These are phyloP conservation scores for Gadopsis marmoratus DNA, from an alignment of 2,797 vertebrate species.

Conservation along the genomic window DNA sequence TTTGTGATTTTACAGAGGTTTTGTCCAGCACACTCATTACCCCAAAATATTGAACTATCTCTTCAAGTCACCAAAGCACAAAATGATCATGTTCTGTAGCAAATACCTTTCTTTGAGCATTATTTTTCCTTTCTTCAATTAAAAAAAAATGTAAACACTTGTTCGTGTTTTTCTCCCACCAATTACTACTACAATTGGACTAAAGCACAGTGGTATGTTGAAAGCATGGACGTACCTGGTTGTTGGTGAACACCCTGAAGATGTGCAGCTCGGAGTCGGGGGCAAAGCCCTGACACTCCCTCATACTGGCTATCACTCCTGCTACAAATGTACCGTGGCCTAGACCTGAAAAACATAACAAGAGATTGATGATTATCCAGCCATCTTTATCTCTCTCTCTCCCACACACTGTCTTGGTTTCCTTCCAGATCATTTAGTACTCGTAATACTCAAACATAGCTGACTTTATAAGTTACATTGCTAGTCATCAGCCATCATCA, in stretches of 20 bases:
- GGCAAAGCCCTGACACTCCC: conserved; percentile 98
- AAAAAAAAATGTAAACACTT: too few relatives aligned
- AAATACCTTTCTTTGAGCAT: neutral
- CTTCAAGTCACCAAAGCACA: neutral
- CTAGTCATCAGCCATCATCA: neutral
- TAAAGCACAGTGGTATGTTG: fast-evolving
- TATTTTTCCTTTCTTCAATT: neutral
- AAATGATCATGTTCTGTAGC: neutral
- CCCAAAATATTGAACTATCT: neutral
- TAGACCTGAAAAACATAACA: conserved; percentile 85
- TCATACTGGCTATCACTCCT: conserved; percentile 99
- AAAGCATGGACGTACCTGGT: conserved; percentile 88
- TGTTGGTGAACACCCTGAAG: conserved; percentile 99
- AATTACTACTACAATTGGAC: neutral
- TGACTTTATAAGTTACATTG: neutral
- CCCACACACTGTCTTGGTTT: neutral
- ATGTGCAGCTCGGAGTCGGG: conserved; percentile 98
- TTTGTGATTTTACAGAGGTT: neutral
- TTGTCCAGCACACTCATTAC: too few relatives aligned
- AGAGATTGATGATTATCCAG: neutral
- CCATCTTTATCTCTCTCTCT: neutral
- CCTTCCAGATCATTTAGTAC: neutral
- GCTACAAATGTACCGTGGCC: conserved; percentile 98
- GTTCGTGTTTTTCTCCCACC: too few relatives aligned
- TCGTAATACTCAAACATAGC: neutral